Percentiles rank a stretch among this genome's conserved stretches.
Evolutionary conservation across 2,113 vertebrate genomes (phyloP).

Genomic region (Psittacara wagleri): DNA sequence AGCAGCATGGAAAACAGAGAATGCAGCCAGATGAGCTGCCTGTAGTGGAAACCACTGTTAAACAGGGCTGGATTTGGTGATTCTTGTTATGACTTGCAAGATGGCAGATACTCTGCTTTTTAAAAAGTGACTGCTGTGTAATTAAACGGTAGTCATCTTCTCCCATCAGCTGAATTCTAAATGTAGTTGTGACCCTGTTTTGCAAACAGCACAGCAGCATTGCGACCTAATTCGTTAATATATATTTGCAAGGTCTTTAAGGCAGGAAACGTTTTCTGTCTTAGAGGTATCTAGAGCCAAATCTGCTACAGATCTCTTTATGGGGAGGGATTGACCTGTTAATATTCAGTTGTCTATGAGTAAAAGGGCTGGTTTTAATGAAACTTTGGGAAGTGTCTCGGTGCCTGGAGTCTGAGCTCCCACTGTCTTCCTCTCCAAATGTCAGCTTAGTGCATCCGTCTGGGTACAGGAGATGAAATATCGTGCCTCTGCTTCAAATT

Average conservation of each 20-base stretch:
- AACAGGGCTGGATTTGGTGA: background rate
- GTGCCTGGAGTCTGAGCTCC: background rate
- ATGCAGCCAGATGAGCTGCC: background rate
- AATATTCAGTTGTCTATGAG: background rate
- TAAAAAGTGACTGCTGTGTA: background rate
- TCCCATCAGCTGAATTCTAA: background rate
- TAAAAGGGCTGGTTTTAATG: background rate
- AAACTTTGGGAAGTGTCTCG: background rate
- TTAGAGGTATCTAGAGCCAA: background rate
- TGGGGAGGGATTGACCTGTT: too few relatives aligned
- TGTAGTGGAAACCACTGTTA: background rate
- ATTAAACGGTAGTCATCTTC: background rate
- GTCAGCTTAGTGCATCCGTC: background rate
- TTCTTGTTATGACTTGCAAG: background rate
- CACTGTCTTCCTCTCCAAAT: rapidly evolving
- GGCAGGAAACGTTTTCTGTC: background rate
- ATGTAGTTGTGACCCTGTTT: background rate
- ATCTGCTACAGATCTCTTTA: background rate
- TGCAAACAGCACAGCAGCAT: background rate
- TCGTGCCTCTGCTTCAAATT: background rate
- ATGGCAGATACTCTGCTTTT: background rate
- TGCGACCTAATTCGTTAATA: background rate
- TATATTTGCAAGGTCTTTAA: background rate
- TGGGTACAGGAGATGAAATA: background rate
- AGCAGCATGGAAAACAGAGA: background rate